Conservation (phyloP, 2,113 vertebrate species). For the Pao palembangensis region DNA sequence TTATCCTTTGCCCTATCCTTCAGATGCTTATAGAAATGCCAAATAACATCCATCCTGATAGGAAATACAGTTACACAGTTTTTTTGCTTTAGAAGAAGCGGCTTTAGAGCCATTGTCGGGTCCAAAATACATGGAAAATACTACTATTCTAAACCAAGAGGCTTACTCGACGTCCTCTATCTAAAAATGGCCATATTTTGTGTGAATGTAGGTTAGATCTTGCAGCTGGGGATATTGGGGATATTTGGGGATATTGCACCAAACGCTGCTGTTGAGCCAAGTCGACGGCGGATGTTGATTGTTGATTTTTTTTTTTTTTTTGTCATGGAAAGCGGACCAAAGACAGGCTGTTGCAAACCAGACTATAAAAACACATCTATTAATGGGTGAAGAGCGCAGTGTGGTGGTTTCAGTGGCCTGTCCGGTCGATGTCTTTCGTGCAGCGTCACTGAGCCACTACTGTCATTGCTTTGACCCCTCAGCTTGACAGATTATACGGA, state of each 20-base stretch:
- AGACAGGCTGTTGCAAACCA: not conserved
- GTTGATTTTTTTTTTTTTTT: not conserved
- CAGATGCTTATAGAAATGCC: constrained; percentile 12
- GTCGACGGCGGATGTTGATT: constrained; percentile 59
- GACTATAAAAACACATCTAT: not conserved
- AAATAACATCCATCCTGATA: not conserved
- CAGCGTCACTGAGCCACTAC: constrained; percentile 55
- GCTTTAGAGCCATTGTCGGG: constrained; percentile 46
- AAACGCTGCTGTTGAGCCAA: constrained; percentile 55
- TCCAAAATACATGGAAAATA: constrained; percentile 19
- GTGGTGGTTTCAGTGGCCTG: not conserved
- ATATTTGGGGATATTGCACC: constrained; percentile 48
- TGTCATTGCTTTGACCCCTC: constrained; percentile 79
- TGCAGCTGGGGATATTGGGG: too few species aligned
- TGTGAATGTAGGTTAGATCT: constrained; percentile 1
- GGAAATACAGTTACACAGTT: constrained; percentile 14
- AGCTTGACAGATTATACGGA: constrained; percentile 62
- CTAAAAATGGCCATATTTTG: constrained; percentile 17
- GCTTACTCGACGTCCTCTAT: constrained; percentile 30
- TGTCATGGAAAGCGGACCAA: constrained; percentile 5
- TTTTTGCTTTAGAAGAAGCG: constrained; percentile 9
- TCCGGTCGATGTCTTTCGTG: constrained; percentile 28
- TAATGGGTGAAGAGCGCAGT: not conserved
- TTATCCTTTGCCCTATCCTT: not conserved
- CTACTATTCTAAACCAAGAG: constrained; percentile 4